Evolutionary conservation across 2,797 vertebrate species (phyloP).

Genomic region (Somateria mollissima): DNA sequence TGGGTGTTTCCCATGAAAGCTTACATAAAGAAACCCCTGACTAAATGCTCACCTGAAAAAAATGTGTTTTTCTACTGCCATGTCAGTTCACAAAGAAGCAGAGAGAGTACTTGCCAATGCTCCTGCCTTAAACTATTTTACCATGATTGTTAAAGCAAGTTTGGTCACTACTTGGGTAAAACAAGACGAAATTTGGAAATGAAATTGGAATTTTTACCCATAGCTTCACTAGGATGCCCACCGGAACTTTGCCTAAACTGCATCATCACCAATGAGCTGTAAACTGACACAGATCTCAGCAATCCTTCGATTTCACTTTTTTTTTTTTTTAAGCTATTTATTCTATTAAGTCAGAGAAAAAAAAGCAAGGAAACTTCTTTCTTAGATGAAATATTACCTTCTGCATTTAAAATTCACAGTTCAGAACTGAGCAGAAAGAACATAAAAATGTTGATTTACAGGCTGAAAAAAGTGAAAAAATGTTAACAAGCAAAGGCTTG

Average conservation of each 20-base stretch:
- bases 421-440: not conserved
- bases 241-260: not conserved
- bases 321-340: not conserved
- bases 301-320: not conserved
- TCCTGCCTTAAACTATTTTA: not conserved
- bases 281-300: slow-evolving; percentile 6
- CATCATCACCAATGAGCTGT: not conserved
- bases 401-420: not conserved
- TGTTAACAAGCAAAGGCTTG: not conserved
- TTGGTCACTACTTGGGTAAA: not conserved
- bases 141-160: not conserved
- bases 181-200: not conserved
- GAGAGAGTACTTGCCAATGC: not conserved
- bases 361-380: not conserved
- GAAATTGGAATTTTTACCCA: not conserved
- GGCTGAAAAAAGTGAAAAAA: not conserved
- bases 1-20: not conserved
- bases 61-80: not conserved
- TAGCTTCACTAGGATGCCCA: not conserved
- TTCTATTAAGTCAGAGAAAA: not conserved
- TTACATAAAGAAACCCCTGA: not conserved
- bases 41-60: not conserved
- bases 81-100: not conserved
- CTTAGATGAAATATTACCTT: not conserved
- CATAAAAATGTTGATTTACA: not conserved